These are phyloP conservation scores for Vulpes lagopus DNA, from an alignment of 2,113 vertebrate genomes.

Conservation along the genomic window DNA sequence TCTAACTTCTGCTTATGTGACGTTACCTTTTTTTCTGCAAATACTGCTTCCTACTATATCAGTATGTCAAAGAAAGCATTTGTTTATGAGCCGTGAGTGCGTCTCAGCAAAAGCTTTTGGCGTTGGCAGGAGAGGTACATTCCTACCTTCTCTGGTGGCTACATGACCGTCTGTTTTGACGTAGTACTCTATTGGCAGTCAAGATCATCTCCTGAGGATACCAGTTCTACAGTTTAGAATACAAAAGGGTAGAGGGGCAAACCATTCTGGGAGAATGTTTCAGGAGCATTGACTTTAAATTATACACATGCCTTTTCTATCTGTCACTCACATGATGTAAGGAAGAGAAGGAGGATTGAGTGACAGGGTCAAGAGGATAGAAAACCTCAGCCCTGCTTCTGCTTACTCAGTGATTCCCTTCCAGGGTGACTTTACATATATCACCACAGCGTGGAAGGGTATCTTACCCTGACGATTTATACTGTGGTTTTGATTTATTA, in stretches of 20 bases:
- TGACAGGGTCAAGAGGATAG: constrained; percentile 25
- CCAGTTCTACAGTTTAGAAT: neutral
- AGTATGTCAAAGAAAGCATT: neutral
- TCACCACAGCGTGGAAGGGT: neutral
- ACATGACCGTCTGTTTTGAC: neutral
- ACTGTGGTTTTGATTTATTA: constrained; percentile 26
- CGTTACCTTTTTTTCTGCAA: neutral
- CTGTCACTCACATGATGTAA: constrained; percentile 49
- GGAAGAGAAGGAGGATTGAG: neutral
- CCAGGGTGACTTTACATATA: neutral
- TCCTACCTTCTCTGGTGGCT: neutral
- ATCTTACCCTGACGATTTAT: neutral
- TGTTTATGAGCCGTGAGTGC: neutral
- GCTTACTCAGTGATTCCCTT: neutral
- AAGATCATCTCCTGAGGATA: neutral
- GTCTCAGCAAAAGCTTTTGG: neutral
- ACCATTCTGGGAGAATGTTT: neutral
- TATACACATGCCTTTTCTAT: constrained; percentile 2
- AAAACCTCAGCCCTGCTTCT: neutral
- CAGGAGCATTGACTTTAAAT: constrained; percentile 26
- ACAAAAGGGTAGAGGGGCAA: neutral
- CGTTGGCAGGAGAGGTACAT: neutral
- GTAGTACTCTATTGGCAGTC: neutral
- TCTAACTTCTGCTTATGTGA: neutral
- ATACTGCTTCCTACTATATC: neutral